Base-by-base conservation (phyloP, 92 coral and sea anemone genomes). In the Porites cylindrica region DNA sequence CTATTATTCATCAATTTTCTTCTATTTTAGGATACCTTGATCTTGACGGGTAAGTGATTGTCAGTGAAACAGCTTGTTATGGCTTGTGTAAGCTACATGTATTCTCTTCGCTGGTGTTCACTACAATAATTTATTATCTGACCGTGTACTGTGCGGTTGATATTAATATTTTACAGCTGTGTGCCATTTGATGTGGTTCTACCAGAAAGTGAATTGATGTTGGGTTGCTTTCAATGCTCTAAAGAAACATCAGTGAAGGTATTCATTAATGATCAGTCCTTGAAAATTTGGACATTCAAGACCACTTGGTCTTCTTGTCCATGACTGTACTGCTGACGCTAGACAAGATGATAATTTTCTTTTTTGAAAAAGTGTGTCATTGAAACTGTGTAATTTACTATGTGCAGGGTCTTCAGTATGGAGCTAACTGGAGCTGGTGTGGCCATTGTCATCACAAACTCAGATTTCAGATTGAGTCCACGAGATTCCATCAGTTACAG, bases 371-470 rank as follows among this genome's bases (percentile, higher is more conserved):
- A 1, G 32, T 29, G 32, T 29, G 32, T 29, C 29, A 38, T 38
- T 38, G 47, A 38, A 38, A 38, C 47, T 50, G 10, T 64, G 10
- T 59, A 17, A 51, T 17, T 23, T 50, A 6, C 65, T 18, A 6
- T 32, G 14, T 83, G 8, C 72, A 96, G 99, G 99, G 96, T 54
- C 82, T 95, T 23, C 89, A 88, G 77, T 96, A 96, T 92, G 99
- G 99, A 38, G 64, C 91, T 26, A 94, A 94, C 62, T 88, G 92
- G 78, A 94, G 89, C 47, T 96, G 99, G 99, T 96, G 99, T 76
- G 71, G 91, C 21, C 94, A 96, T 69, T 96, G 99, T 66, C 99
- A 94, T 72, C 73, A 85, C 72, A 94, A 96, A 84, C 84, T 96
- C 75, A 86, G 86, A 62, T 90, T 96, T 75, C 91, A 91, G 7